Base-by-base conservation (phyloP, 2,113 vertebrate species). In the Amblyopsis rosae region DNA sequence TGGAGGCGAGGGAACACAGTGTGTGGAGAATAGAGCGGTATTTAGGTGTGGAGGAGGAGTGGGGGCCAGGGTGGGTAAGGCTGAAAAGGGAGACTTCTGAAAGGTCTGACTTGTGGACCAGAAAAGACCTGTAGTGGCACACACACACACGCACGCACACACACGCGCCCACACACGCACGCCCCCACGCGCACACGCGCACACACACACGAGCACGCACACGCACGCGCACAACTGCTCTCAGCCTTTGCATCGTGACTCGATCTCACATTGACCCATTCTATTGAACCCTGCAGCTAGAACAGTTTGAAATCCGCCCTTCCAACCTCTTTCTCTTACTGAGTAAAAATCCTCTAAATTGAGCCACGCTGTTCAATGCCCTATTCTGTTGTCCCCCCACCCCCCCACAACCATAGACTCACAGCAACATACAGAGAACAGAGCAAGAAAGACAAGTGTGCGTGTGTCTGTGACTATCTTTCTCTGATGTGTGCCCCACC, bases 241-340 rank as follows among this genome's bases (percentile, higher is more conserved):
- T 73, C 46, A 41, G 80, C 57, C 35, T 17, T 55, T 55, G 15
- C 53, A 16, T 8, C 12, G 56, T 47, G 65, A 62, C 54, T 53
- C 66, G 63, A 46, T 51, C 49, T 58, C n/a, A 35, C 71, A 80
- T 72, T 26, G 12, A 74, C 59, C 50, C 65, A 53, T 63, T 76
- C 46, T 55, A 56, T 69, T 74, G 70, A 63, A 45, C 46, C 26
- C 26, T 26, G 54, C 49, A 32, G 62, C 47, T 49, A 33, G 49
- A 35, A 59, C n/a, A 53, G 57, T 66, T 48, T 26, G 51, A 81
- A 15, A 12, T 15, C 5, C 16, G 10, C 46, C 33, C 9, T 16
- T 16, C 41, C 35, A 11, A 19, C 26, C 57, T 59, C 41, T 62
- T 8, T 19, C n/a, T 62, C 57, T 15, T 46, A 48, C 35, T 62